Base-by-base conservation (phyloP, 2,113 vertebrate species). In the Erinaceus europaeus region DNA sequence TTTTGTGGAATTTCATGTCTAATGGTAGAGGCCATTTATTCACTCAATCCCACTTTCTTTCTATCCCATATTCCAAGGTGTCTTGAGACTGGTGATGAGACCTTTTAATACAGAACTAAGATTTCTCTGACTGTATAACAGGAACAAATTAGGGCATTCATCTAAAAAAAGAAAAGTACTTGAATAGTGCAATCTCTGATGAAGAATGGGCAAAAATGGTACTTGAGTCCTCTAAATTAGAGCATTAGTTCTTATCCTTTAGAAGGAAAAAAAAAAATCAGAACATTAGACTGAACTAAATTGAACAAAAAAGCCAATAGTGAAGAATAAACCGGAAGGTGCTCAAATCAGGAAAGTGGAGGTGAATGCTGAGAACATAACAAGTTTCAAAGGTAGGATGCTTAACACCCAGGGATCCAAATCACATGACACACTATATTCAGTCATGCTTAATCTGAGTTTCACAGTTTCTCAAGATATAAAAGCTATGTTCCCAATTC, bases 111-210 rank as follows among this genome's bases (percentile, higher is more conserved):
- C 69, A 94, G 86, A 93, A 79, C 87, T 93, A 89, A 92, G 79
- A 93, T 94, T 93, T 94, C 72, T 91, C 76, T 23, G 7, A 94
- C 93, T 78, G 52, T 83, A 53, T 93, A 91, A 82, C 78, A 90
- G 85, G 92, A 92, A 93, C 69, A 96, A 94, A 95, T 96, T 95
- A 95, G 90, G 69, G 93, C 92, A 96, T 96, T 96, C 92, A 88
- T 89, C 93, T 91, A 85, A 94, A 93, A 94, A 94, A 94, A 92
- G 87, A 64, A 44, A 76, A 92, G 89, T 92, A 78, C 93, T 95
- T 96, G 93, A 96, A 96, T 96, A 94, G 93, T 77, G 93, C 94
- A 96, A 94, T 95, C 93, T 91, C 83, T 94, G 92, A 94, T 92
- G 92, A 94, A 96, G 95, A 94, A 94, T 94, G 93, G 88, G 52